Conservation (phyloP, 1,140 invertebrate genomes). For the Pantala flavescens region DNA sequence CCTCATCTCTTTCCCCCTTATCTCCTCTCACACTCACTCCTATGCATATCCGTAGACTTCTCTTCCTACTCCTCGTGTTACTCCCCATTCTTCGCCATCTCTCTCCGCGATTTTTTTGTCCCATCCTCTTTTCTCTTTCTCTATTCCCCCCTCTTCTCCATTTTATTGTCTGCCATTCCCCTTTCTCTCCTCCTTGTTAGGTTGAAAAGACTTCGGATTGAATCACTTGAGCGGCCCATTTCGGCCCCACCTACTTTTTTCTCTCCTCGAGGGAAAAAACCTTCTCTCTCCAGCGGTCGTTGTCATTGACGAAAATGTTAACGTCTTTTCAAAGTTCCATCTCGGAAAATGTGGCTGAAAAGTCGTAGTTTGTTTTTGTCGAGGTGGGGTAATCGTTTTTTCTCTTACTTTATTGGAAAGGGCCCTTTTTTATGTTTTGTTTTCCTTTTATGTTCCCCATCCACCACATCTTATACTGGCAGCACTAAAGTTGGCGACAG, state of each 20-base stretch:
- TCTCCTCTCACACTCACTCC: background rate
- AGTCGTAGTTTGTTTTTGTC: background rate
- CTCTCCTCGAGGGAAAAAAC: background rate
- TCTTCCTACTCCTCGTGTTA: conserved; percentile 1
- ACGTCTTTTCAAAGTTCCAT: background rate
- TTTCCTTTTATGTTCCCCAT: no score
- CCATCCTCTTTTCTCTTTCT: background rate
- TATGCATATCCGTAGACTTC: background rate
- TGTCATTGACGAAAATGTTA: background rate
- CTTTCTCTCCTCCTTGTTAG: background rate
- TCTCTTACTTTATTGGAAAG: background rate
- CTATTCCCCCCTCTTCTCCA: no score
- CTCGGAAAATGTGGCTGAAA: background rate
- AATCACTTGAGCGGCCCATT: background rate
- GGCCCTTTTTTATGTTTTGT: background rate
- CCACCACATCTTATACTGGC: no score
- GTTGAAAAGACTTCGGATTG: background rate
- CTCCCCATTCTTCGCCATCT: background rate
- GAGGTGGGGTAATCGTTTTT: background rate
- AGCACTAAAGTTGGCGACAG: background rate
- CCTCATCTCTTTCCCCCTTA: background rate
- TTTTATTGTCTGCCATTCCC: background rate
- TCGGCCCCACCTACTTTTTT: background rate
- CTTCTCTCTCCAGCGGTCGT: background rate
- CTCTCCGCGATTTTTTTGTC: background rate